Conservation (phyloP, 1,140 invertebrate species). For the Carposina sasakii region DNA sequence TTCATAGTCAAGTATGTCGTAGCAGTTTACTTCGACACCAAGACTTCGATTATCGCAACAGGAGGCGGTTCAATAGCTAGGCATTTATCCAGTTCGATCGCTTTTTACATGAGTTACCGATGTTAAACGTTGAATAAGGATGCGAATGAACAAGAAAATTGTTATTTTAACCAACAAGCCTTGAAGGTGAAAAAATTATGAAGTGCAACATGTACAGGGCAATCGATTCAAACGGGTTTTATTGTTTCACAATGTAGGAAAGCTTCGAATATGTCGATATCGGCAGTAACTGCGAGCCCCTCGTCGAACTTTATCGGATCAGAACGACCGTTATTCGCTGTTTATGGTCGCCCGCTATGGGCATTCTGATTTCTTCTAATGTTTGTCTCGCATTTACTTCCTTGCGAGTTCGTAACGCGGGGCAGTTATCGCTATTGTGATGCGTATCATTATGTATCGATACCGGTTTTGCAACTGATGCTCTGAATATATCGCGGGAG, state of each 20-base stretch:
- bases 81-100: conserved; percentile 23
- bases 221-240: conserved; percentile 40
- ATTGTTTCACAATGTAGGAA: conserved; percentile 40
- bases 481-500: too few species aligned
- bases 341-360: conserved; percentile 33
- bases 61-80: too few species aligned
- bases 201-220: conserved; percentile 29
- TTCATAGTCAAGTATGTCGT: too few species aligned
- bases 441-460: too few species aligned
- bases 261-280: conserved; percentile 34
- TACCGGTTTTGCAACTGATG: too few species aligned
- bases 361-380: conserved; percentile 39
- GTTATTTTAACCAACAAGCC: conserved; percentile 41
- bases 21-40: too few species aligned
- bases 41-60: too few species aligned
- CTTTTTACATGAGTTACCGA: conserved; percentile 34
- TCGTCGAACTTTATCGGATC: conserved; percentile 42
- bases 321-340: conserved; percentile 38
- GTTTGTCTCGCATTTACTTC: conserved; percentile 30
- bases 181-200: conserved; percentile 34
- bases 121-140: conserved; percentile 27
- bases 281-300: conserved; percentile 23
- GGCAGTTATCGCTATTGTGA: too few species aligned
- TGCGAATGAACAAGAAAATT: conserved; percentile 32
- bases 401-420: conserved; percentile 13